Evolutionary conservation across 2,113 vertebrate genomes (phyloP), one percentile per base, ranked within the genome.

Genomic region (Sigmodon hispidus): DNA sequence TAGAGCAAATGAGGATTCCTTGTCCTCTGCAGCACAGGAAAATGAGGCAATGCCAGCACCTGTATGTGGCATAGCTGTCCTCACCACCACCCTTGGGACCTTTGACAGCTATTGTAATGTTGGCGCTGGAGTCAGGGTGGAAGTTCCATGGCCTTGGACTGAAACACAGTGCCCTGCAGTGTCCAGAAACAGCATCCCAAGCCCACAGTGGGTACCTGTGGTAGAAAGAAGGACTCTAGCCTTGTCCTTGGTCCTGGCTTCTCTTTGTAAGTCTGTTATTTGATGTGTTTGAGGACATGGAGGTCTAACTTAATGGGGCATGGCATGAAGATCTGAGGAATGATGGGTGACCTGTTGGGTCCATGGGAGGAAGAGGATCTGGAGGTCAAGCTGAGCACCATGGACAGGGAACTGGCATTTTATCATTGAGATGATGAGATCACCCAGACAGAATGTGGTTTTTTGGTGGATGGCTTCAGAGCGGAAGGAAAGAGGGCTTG

Each of bases 51-150:
- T 43, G 31, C 5, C 50, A 34, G 19, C 0, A 31, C 0, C 3
- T 6, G 0, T 9, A 29, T 0, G 4, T 1, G 15, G 12, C 50
- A 7, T 7, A 21, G 22, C 43, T 5, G 1, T 1, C 0, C 24
- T 29, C 0, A 3, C 26, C 0, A 31, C 24, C 52, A 36, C 19
- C n/a, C 24, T 1, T 19, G 45, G 52, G 22, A 31, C 36, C 12
- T 10, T 22, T 17, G 72, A 61, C 43, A 13, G 21, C n/a, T 8
- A 8, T 8, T 11, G 16, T 9, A 36, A 3, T 15, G 10, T 43
- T 76, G 21, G 52, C 21, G 0, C 17, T 24, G 15, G 2, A 9
- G 59, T 48, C 4, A 48, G 45, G 69, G 7, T 10, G n/a, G 40
- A 86, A 16, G 19, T 19, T 19, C 7, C 0, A n/a, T 22, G 8